Conservation (phyloP, 1,140 invertebrate genomes). For the Drosophila hydei region DNA sequence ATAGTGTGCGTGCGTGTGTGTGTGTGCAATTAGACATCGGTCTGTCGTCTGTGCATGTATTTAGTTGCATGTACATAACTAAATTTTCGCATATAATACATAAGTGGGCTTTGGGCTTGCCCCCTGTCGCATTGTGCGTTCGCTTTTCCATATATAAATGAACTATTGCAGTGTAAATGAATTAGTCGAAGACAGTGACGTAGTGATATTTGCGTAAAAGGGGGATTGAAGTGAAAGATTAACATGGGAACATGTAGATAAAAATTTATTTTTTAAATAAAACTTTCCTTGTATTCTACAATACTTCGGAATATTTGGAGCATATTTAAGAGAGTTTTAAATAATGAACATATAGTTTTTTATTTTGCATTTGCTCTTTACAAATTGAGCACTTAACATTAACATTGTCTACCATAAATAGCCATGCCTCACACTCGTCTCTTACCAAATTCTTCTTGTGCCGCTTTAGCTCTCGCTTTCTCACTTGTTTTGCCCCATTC, state of each 20-base stretch:
- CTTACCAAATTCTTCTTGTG: too few relatives aligned
- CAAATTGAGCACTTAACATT: too few relatives aligned
- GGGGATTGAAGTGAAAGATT: neutral
- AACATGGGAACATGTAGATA: too few relatives aligned
- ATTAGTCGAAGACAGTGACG: conserved; percentile 67
- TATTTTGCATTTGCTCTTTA: too few relatives aligned
- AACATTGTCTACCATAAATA: too few relatives aligned
- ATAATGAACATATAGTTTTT: too few relatives aligned
- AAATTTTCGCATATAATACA: conserved; percentile 79
- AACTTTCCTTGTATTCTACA: too few relatives aligned
- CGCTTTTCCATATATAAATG: conserved; percentile 78
- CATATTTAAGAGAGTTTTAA: too few relatives aligned
- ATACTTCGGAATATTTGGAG: too few relatives aligned
- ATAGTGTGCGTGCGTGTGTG: conserved; percentile 54
- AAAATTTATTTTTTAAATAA: too few relatives aligned
- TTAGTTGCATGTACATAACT: conserved; percentile 79
- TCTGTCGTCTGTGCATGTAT: conserved; percentile 80
- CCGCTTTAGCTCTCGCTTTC: neutral
- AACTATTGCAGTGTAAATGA: conserved; percentile 83
- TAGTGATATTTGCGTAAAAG: neutral
- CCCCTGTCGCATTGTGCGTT: conserved; percentile 45
- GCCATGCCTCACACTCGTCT: too few relatives aligned
- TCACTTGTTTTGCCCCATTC: neutral
- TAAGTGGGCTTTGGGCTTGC: conserved; percentile 63
- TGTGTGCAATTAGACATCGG: conserved; percentile 81